These are phyloP conservation scores for Oreohelix idahoensis DNA, from an alignment of 1,140 invertebrate genomes.

Conservation along the genomic window DNA sequence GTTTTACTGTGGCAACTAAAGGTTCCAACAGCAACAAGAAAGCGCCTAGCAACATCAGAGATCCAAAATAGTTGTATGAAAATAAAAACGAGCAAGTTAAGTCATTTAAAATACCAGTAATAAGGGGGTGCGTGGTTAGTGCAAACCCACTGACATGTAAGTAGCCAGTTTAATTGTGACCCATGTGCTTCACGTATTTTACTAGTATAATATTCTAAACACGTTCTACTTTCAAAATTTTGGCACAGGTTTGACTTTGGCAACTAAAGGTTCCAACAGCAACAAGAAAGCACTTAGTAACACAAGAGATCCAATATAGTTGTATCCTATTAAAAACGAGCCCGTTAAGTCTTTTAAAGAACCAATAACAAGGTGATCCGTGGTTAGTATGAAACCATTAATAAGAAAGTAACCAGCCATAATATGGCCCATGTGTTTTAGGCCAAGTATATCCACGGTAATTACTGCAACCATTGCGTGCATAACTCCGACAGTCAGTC, in stretches of 20 bases:
- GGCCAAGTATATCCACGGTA: constrained; percentile 7
- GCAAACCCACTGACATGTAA: constrained; percentile 5
- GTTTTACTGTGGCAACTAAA: not conserved
- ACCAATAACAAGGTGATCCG: constrained; percentile 12
- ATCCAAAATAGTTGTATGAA: constrained; percentile 19
- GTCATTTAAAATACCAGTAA: constrained; percentile 12
- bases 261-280: not conserved
- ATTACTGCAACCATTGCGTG: constrained; percentile 12
- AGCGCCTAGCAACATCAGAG: not conserved
- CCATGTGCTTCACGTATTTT: constrained; percentile 20
- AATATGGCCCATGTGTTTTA: constrained; percentile 20
- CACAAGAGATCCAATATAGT: constrained; percentile 2
- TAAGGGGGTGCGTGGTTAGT: not conserved
- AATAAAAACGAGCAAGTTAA: constrained; percentile 13
- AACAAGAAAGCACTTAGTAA: not conserved
- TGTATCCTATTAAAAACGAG: constrained; percentile 13
- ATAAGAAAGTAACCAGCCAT: constrained; percentile 25
- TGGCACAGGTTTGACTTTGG: not conserved
- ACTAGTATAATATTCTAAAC: no score
- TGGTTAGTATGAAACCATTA: not conserved
- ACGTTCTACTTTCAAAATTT: no score
- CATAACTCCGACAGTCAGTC: not conserved
- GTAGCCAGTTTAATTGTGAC: constrained; percentile 12
- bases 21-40: not conserved
- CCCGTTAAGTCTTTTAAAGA: constrained; percentile 10